Percentiles rank a stretch among this genome's conserved stretches.
These are phyloP conservation scores for Apamea sordens DNA, from an alignment of 2,888 invertebrate genomes.

Conservation along the genomic window DNA sequence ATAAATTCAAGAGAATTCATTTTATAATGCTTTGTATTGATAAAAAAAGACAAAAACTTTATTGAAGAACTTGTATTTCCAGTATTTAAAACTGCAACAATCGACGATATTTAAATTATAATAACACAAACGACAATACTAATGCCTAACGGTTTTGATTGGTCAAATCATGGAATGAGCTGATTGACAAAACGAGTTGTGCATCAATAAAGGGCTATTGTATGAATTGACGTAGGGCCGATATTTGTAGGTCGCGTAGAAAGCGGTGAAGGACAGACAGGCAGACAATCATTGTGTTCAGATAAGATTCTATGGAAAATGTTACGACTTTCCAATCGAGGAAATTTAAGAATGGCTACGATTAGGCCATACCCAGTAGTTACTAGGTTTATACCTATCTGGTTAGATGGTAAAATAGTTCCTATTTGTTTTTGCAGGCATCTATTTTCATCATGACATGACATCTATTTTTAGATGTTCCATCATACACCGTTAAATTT, in stretches of 20 bases:
- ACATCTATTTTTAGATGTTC: not conserved
- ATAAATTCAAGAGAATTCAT: constrained; percentile 5
- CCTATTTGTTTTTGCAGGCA: not conserved
- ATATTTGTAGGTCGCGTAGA: constrained; percentile 59
- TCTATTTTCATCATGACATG: no score
- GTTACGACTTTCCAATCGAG: constrained; percentile 63
- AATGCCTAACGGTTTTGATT: constrained; percentile 32
- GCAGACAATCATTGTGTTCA: constrained; percentile 40
- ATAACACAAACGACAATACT: not conserved
- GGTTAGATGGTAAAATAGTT: not conserved
- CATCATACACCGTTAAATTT: no score
- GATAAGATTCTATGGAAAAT: constrained; percentile 50
- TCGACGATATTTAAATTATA: constrained; percentile 20
- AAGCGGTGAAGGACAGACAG: constrained; percentile 54
- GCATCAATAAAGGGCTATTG: constrained; percentile 58
- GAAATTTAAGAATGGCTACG: constrained; percentile 29
- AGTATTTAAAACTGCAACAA: constrained; percentile 10
- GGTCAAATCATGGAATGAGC: constrained; percentile 21
- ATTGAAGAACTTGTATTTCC: constrained; percentile 13
- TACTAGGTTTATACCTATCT: not conserved
- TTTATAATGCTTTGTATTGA: not conserved
- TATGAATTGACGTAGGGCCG: constrained; percentile 61
- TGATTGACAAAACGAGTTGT: constrained; percentile 41
- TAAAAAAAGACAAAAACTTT: not conserved
- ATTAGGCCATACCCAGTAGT: not conserved